phyloP scores from a whole-genome alignment of 37 sponge, comb jelly and placozoan species.

The Corticium candelabrum region DNA sequence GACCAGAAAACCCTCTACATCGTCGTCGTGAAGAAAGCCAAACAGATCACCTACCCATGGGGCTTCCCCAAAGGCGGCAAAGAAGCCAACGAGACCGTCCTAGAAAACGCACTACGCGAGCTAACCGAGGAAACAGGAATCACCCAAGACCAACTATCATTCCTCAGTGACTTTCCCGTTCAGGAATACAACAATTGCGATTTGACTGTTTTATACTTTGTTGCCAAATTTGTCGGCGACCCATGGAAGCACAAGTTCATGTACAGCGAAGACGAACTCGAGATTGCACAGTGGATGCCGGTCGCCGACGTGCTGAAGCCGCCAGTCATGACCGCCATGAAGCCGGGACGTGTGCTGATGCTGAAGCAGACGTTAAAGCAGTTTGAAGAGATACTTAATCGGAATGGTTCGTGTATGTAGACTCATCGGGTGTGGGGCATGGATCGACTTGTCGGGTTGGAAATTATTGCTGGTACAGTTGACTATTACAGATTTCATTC shows the following conservation, averaged over 20 bases:
- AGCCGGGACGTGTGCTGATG: not conserved
- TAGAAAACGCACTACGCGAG: not conserved
- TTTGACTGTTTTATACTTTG: not conserved
- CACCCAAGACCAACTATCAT: not conserved
- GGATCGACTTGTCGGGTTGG: too few relatives aligned
- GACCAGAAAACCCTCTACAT: not conserved
- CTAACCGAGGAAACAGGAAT: not conserved
- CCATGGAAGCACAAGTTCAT: not conserved
- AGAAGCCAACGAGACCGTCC: not conserved
- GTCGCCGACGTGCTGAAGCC: not conserved
- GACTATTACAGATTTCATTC: too few relatives aligned
- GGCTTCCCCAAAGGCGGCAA: not conserved
- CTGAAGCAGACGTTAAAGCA: not conserved
- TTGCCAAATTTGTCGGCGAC: not conserved
- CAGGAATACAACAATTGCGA: not conserved
- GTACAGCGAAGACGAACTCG: not conserved
- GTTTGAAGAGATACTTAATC: too few relatives aligned
- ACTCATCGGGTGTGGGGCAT: too few relatives aligned
- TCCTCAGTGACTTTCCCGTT: not conserved
- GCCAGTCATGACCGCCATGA: not conserved
- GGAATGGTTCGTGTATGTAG: too few relatives aligned
- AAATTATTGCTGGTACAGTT: too few relatives aligned
- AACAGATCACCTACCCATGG: not conserved
- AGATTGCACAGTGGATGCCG: not conserved
- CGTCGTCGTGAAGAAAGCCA: not conserved